phyloP scores from a whole-genome alignment of 2,113 vertebrate species.

The Hippocampus guttulatus region DNA sequence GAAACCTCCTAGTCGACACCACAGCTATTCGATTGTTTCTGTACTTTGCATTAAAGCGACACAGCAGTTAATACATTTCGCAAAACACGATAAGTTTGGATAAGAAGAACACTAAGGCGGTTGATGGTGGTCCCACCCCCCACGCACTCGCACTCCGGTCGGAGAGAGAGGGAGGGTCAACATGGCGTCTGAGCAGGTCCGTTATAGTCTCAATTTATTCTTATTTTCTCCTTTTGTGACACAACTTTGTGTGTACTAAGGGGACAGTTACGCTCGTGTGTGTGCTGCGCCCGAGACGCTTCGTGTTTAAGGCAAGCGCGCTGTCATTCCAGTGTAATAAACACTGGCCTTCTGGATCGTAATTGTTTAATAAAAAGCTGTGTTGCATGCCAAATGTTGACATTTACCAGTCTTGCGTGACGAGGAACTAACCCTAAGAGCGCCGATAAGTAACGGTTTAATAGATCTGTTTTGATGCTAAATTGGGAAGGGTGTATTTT shows the following conservation, averaged over 20 bases:
- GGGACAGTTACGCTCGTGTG: background rate
- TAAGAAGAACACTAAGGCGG: background rate
- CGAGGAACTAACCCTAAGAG: rapidly evolving
- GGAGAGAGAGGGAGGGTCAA: conserved; percentile 66
- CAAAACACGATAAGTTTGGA: background rate
- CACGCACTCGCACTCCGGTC: conserved; percentile 16
- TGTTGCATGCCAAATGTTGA: background rate
- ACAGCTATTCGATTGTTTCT: rapidly evolving
- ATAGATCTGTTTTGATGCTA: conserved; percentile 5
- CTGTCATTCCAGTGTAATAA: conserved; percentile 12
- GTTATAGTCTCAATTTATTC: conserved; percentile 38
- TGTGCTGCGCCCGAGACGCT: no score
- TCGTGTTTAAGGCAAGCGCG: no score
- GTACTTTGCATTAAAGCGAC: rapidly evolving
- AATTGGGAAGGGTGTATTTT: conserved; percentile 65
- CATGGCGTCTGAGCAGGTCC: conserved; percentile 81
- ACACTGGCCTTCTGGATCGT: conserved; percentile 11
- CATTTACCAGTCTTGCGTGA: background rate
- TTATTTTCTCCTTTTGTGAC: conserved; percentile 11
- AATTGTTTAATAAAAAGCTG: conserved; percentile 6
- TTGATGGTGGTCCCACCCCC: conserved; percentile 48
- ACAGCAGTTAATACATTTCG: background rate
- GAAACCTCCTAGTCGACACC: background rate
- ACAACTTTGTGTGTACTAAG: background rate
- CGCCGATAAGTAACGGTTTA: background rate